Conservation (phyloP, 2,113 vertebrate species). For the Solea solea region DNA sequence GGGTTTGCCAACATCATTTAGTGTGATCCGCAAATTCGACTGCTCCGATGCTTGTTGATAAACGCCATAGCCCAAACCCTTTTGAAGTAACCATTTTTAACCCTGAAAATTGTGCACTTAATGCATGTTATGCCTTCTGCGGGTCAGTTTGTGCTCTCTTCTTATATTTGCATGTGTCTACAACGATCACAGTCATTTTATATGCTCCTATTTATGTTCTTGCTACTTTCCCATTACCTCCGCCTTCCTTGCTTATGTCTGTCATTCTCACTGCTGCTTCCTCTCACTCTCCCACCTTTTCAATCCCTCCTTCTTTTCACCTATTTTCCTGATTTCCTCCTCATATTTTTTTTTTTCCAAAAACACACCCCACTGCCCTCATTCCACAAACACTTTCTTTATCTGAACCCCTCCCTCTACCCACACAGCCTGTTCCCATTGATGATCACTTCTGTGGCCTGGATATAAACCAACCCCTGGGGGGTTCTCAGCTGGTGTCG, state of each 20-base stretch:
- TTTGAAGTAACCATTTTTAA: conserved; percentile 66
- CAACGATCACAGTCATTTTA: conserved; percentile 52
- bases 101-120: conserved; percentile 43
- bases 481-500: conserved; percentile 89
- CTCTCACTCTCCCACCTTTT: conserved; percentile 10
- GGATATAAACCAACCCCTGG: conserved; percentile 97
- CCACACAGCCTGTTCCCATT: conserved; percentile 92
- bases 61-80: conserved; percentile 30
- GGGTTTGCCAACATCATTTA: conserved; percentile 71
- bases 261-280: conserved; percentile 36
- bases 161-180: conserved; percentile 54
- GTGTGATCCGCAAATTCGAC: conserved; percentile 22
- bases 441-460: conserved; percentile 96
- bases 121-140: conserved; percentile 44
- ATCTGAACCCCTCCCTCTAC: conserved; percentile 5
- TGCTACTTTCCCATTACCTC: conserved; percentile 34
- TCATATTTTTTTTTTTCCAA: background rate
- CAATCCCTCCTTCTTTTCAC: conserved; percentile 3
- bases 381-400: conserved; percentile 18
- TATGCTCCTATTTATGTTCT: conserved; percentile 22
- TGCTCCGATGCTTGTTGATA: conserved; percentile 51
- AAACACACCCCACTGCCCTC: conserved; percentile 13
- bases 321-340: background rate
- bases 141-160: conserved; percentile 59
- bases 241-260: conserved; percentile 31